Percentiles rank a stretch among this genome's conserved stretches.
Evolutionary conservation across 2,888 invertebrate genomes (phyloP).

Genomic region (Trichogramma evanescens): DNA sequence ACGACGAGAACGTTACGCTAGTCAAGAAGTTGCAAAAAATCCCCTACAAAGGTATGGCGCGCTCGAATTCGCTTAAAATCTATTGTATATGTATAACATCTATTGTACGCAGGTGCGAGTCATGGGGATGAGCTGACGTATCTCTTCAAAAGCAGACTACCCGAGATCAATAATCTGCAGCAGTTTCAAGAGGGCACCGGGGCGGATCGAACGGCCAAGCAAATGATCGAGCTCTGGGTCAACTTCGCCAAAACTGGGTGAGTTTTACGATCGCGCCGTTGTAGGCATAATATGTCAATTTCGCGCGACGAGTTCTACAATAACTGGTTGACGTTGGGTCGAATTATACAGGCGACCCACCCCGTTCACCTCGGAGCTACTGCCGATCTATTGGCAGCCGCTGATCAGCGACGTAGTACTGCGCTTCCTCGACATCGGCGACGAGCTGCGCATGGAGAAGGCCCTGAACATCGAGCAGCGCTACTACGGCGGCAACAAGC

Average conservation of each 20-base stretch:
- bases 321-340: background rate
- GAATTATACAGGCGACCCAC: constrained; percentile 35
- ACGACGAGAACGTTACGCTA: constrained; percentile 19
- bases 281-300: background rate
- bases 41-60: background rate
- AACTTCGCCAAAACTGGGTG: constrained; percentile 42
- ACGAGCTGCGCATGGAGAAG: constrained; percentile 28
- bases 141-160: constrained; percentile 24
- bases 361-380: constrained; percentile 24
- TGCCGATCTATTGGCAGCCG: constrained; percentile 33
- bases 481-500: background rate
- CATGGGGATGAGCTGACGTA: constrained; percentile 33
- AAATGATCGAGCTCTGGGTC: constrained; percentile 39
- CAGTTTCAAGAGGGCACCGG: constrained; percentile 4
- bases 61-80: too few relatives aligned
- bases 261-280: constrained; percentile 1
- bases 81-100: too few relatives aligned
- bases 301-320: background rate
- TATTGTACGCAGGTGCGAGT: constrained; percentile 19
- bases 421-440: constrained; percentile 31
- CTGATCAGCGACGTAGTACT: constrained; percentile 22
- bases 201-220: constrained; percentile 26
- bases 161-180: background rate
- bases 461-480: constrained; percentile 4
- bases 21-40: background rate